A percentile compares a stretch with the other conserved stretches of the same genome.
These are phyloP conservation scores for Cephus pygmeus DNA, from an alignment of 2,888 invertebrate species.

Conservation along the genomic window DNA sequence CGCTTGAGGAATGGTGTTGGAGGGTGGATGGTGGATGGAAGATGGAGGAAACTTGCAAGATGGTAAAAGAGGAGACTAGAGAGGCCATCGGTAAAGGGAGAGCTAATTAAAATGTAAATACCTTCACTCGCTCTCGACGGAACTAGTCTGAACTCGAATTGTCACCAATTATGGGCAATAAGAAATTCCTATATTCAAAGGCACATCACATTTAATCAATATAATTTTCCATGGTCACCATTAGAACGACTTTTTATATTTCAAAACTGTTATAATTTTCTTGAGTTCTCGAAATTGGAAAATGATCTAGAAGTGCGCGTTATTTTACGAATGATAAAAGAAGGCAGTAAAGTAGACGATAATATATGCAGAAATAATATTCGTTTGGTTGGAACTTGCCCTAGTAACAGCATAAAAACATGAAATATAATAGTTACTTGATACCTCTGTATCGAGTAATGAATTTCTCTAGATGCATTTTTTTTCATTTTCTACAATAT, in stretches of 20 bases:
- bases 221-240: not conserved
- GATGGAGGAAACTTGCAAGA: constrained; percentile 14
- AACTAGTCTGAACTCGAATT: constrained; percentile 32
- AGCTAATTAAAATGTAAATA: constrained; percentile 65
- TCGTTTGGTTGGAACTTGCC: not conserved
- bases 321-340: not conserved
- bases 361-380: not conserved
- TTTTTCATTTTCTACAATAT: not conserved
- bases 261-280: too few species aligned
- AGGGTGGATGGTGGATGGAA: not conserved
- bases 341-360: not conserved
- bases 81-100: constrained; percentile 42
- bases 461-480: not conserved
- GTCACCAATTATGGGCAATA: not conserved
- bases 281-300: not conserved
- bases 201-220: not conserved
- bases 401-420: not conserved
- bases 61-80: constrained; percentile 16
- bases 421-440: not conserved
- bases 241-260: not conserved
- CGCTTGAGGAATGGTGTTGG: not conserved
- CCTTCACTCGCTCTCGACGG: constrained; percentile 48
- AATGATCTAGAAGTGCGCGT: not conserved
- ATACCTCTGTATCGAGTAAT: not conserved
- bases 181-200: not conserved